Conservation (phyloP, 2,113 vertebrate genomes). For the Rhodinocichla rosea region DNA sequence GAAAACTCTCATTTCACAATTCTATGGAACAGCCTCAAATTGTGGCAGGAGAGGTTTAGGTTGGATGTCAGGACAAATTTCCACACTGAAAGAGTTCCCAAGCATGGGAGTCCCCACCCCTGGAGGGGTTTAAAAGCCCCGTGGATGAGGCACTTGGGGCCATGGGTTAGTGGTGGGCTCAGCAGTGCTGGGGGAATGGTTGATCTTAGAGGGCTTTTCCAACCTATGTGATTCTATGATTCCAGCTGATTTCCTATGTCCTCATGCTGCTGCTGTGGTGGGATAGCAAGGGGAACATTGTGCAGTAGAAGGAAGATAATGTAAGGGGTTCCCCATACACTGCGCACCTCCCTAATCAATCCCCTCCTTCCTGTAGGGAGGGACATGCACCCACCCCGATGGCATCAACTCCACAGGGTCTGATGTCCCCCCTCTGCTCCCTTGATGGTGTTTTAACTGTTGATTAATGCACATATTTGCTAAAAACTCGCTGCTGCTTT, state of each 20-base stretch:
- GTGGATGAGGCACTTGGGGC: neutral
- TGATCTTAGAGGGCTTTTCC: neutral
- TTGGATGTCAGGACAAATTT: neutral
- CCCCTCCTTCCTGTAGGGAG: neutral
- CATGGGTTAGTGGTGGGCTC: neutral
- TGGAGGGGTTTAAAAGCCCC: neutral
- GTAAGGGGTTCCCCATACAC: neutral
- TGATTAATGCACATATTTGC: neutral
- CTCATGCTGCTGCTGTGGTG: neutral
- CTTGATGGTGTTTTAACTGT: neutral
- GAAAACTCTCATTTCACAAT: neutral
- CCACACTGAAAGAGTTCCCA: too few relatives aligned
- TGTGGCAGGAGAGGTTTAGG: neutral
- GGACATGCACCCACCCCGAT: neutral
- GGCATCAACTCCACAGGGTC: neutral
- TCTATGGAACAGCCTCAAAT: neutral
- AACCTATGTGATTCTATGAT: neutral
- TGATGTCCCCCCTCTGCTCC: neutral
- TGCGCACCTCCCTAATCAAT: neutral
- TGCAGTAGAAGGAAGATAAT: neutral
- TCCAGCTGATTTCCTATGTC: neutral
- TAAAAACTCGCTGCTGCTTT: fast-evolving
- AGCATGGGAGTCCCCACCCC: neutral
- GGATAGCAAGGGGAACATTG: neutral
- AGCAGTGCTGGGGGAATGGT: neutral